Base-by-base conservation (phyloP, 1,140 invertebrate genomes). In the Drosophila pallidifrons region DNA sequence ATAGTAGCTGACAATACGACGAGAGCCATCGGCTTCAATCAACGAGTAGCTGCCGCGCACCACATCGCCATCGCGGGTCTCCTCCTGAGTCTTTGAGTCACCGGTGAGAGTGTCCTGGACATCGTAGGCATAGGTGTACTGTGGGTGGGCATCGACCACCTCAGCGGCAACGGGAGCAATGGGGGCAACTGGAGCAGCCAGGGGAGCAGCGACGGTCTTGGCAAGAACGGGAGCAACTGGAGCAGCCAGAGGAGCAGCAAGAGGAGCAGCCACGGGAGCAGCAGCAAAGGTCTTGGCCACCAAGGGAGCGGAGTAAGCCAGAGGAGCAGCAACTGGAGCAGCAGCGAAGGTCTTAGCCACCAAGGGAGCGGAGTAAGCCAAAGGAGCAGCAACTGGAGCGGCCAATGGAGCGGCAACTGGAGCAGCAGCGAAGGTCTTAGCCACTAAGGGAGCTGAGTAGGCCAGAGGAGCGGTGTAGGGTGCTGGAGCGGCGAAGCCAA, bases 1-100 rank as follows among this genome's bases (percentile, higher is more conserved):
- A 59, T 93, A 93, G 91, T 95, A 95, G 65, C 93, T 93, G 55
- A 94, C 94, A 67, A 92, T 94, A 67, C 94, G 93, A 20, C 92
- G 92, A 51, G 93, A 93, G 70, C 94, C 94, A 74, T 95, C 94
- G 49, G 94, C 92, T 63, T 94, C 94, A 63, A 94, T 88, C 49
- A 94, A 82, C 6, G 93, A 94, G 92, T 94, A 94, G 67, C 93
- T 94, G 46, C 94, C 94, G 45, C 93, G 93, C 2, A 95, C 94
- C n/a, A 94, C 61, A 76, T 94, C 94, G 43, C 94, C 94, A 68
- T 94, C 94, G 16, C 94, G 93, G 7, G 90, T 93, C 77, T 95
- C 94, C 70, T 94, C 93, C 73, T 94, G 94, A 35, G 91, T 93
- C 91, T 95, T 95, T 45, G 92, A 92, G 83, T 95, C 94, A 7